Base-by-base conservation (phyloP, 2,113 vertebrate genomes). In the Chlamydotis undulata region DNA sequence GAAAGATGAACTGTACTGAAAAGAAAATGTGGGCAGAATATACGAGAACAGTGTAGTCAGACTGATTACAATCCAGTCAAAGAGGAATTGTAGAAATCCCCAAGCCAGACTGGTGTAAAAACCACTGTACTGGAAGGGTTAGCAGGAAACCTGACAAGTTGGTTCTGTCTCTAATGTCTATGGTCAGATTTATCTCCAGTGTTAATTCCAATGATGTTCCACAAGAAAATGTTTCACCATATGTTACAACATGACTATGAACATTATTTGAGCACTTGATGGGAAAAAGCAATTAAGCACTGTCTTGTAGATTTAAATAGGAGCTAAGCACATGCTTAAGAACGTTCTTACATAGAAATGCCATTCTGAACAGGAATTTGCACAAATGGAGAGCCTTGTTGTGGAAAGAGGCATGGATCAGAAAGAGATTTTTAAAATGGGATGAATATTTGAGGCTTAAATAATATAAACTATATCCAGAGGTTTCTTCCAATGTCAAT, bases 281-380 rank as follows among this genome's bases (percentile, higher is more conserved):
- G 93, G 89, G 87, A 71, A 93, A 96, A 96, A 96, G 81, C 91
- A 94, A 96, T 95, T 97, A 95, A 79, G 80, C 18, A 15, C 57
- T 82, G 70, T 87, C 93, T 91, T 79, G 84, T 89, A 85, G 92
- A 94, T 96, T 96, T 94, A 90, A 92, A 79, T 4, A 29, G 74
- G 63, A 91, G 83, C 61, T 94, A 93, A 96, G 80, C 68, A 81
- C 86, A 37, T 3, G 65, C 83, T 96, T 76, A 94, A 89, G 81
- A 91, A 83, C 69, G 65, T 76, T 15, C 61, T 63, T 29, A 45
- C 69, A 60, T 3, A 33, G 84, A 71, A 79, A 57, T 14, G 57
- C 35, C 68, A 26, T 41, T 75, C 89, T 39, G 53, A 52, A 55
- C 6, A 16, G 53, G 91, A 69, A 28, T 91, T 47, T 39, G 41